These are phyloP conservation scores for Macrosoma leucophasiata DNA, from an alignment of 2,888 invertebrate species.

Conservation along the genomic window DNA sequence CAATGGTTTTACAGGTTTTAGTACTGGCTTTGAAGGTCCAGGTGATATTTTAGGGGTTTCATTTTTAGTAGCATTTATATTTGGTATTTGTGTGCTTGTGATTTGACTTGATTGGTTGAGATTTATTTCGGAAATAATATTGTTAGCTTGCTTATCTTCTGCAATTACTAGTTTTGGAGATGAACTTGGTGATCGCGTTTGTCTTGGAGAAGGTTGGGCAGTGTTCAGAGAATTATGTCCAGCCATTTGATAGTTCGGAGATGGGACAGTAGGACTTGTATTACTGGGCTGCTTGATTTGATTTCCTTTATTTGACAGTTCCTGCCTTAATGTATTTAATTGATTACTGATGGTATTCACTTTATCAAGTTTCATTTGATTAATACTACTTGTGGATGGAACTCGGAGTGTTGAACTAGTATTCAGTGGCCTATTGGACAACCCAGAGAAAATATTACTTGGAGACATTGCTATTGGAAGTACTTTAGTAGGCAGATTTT, in stretches of 20 bases:
- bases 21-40: slow-evolving; percentile 49
- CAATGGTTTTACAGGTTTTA: slow-evolving; percentile 50
- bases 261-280: slow-evolving; percentile 38
- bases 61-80: slow-evolving; percentile 41
- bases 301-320: slow-evolving; percentile 41
- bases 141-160: slow-evolving; percentile 61
- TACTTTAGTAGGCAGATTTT: slow-evolving; percentile 53
- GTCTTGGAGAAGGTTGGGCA: slow-evolving; percentile 58
- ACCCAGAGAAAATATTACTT: slow-evolving; percentile 44
- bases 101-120: slow-evolving; percentile 62
- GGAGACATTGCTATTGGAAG: slow-evolving; percentile 44
- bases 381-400: slow-evolving; percentile 45
- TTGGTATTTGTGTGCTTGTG: slow-evolving; percentile 55
- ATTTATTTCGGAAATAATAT: slow-evolving; percentile 40
- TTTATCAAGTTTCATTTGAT: slow-evolving; percentile 56
- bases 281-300: slow-evolving; percentile 37
- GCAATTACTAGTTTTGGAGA: slow-evolving; percentile 71
- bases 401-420: slow-evolving; percentile 46
- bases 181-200: slow-evolving; percentile 69
- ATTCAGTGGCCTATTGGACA: slow-evolving; percentile 43
- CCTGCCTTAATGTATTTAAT: slow-evolving; percentile 40
- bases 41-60: slow-evolving; percentile 47
- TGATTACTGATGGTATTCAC: slow-evolving; percentile 33
- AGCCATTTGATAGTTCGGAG: slow-evolving; percentile 44
- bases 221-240: slow-evolving; percentile 42